Base-by-base conservation (phyloP, 2,797 vertebrate species). In the Phalanger gymnotis region DNA sequence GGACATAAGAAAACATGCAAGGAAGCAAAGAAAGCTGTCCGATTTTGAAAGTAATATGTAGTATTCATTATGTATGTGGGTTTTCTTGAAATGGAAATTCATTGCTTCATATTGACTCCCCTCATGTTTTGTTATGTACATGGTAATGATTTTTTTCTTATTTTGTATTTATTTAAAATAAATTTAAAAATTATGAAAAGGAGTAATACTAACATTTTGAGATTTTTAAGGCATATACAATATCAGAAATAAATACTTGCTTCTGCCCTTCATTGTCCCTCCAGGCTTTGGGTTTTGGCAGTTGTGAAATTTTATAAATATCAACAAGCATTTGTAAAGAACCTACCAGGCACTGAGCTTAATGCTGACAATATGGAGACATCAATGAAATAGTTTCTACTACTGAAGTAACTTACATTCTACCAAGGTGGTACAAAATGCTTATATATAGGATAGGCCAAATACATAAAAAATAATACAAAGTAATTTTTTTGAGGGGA, bases 201-300 rank as follows among this genome's bases (percentile, higher is more conserved):
- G 61, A 93, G 90, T 91, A 94, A 54, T n/a, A 92, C 94, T 94
- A 94, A 92, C 66, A 93, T 96, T 90, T 94, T 94, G 96, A 93
- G 95, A 95, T n/a, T 95, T 95, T 97, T 95, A 92, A 93, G 96
- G 94, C 93, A 97, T 96, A 96, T 95, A 53, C 61, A 54, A 54
- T 94, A 94, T 97, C 95, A 96, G 94, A 94, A 97, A 94, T 92
- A 94, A 92, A 95, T 96, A 95, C 95, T 94, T 93, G 93, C 95
- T 96, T 97, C 90, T 91, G 47, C 54, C 93, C 95, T 97, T 94
- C 96, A 90, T 57, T 96, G 90, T 54, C 95, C 93, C 94, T 61
- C 96, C 58, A 14, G 66, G 95, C 91, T 73, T 57, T 90, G 40
- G 25, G 47, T 81, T 81, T 81, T 47, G 34, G 14, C 16, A 81